These are phyloP conservation scores for Catalaphyllia jardinei DNA, from an alignment of 64 coral and sea anemone genomes.

Conservation along the genomic window DNA sequence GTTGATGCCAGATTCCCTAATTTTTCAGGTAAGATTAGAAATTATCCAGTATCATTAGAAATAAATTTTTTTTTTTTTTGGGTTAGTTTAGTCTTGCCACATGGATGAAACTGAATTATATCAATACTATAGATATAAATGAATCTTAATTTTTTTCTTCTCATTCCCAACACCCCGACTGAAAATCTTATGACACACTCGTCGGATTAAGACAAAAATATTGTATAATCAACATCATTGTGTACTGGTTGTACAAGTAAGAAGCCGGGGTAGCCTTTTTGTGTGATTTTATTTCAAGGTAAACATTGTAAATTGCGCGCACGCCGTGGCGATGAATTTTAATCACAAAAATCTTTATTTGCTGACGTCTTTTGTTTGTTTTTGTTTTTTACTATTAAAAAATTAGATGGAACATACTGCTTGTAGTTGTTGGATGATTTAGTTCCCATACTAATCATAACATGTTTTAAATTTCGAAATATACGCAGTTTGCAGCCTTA, in stretches of 20 bases:
- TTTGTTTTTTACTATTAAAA: background rate
- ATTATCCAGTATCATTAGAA: background rate
- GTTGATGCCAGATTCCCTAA: background rate
- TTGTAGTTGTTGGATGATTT: no score
- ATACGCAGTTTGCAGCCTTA: background rate
- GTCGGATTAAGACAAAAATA: background rate
- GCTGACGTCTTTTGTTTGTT: background rate
- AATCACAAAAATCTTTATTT: background rate
- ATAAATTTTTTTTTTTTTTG: background rate
- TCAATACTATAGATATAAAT: no score
- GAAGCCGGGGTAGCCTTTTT: background rate
- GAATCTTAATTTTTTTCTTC: no score
- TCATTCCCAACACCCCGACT: no score
- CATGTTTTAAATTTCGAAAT: no score
- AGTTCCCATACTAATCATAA: no score
- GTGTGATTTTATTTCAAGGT: background rate
- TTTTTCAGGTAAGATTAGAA: constrained; percentile 16
- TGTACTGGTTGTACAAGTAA: background rate
- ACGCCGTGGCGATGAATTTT: background rate
- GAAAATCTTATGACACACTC: no score
- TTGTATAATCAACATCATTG: background rate
- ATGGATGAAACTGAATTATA: no score
- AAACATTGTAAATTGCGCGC: background rate
- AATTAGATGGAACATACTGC: no score
- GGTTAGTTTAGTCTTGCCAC: background rate